These are phyloP conservation scores for Notospermus geniculatus DNA, from an alignment of 1,140 invertebrate genomes.

Conservation along the genomic window DNA sequence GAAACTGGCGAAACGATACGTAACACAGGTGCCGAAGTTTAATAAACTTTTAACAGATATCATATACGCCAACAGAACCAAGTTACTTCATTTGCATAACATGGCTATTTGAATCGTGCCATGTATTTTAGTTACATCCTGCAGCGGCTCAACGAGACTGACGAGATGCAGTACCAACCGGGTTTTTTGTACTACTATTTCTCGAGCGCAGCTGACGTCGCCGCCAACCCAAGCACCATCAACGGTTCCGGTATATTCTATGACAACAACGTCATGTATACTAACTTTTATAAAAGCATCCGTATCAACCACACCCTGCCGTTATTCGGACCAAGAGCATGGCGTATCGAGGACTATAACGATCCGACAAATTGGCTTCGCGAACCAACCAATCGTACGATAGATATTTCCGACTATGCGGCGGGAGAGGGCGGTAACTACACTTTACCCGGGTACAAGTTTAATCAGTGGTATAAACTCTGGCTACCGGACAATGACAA, in stretches of 20 bases:
- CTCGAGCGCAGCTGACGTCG: slow-evolving; percentile 91
- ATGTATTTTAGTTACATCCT: slow-evolving; percentile 91
- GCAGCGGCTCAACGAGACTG: slow-evolving; percentile 61
- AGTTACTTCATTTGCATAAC: slow-evolving; percentile 89
- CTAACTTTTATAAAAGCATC: slow-evolving; percentile 80
- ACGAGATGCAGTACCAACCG: slow-evolving; percentile 76
- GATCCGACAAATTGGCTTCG: slow-evolving; percentile 55
- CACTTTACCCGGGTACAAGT: slow-evolving; percentile 83
- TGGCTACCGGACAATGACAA: slow-evolving; percentile 70
- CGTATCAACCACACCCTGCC: slow-evolving; percentile 97
- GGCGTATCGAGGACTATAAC: slow-evolving; percentile 55
- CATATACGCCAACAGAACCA: slow-evolving; percentile 91
- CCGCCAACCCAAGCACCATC: slow-evolving; percentile 79
- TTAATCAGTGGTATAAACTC: slow-evolving; percentile 86
- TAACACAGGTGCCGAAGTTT: slow-evolving; percentile 90
- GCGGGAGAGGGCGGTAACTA: slow-evolving; percentile 75
- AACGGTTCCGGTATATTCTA: slow-evolving; percentile 95
- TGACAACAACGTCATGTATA: slow-evolving; percentile 89
- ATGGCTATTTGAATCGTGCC: slow-evolving; percentile 88
- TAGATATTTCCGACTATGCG: slow-evolving; percentile 51
- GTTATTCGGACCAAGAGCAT: slow-evolving; percentile 90
- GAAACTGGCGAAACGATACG: slow-evolving; percentile 70
- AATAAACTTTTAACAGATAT: slow-evolving; percentile 82
- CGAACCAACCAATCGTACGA: slow-evolving; percentile 55
- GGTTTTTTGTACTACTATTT: slow-evolving; percentile 98